These are phyloP conservation scores for Triplophysa yarkandensis DNA, from an alignment of 2,797 vertebrate species.

Conservation along the genomic window DNA sequence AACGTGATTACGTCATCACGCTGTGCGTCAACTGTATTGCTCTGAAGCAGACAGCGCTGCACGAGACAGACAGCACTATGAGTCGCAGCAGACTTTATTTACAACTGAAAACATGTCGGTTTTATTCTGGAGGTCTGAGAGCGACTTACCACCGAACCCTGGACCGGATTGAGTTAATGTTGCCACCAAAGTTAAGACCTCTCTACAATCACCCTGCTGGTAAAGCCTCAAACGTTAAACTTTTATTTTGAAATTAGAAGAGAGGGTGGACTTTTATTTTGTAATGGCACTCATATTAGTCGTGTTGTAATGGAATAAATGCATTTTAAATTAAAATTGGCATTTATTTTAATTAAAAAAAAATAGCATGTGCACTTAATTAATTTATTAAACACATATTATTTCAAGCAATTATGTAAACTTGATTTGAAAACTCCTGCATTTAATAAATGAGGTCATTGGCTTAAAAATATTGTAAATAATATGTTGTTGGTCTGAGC, in stretches of 20 bases:
- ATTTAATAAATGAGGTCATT: too few relatives aligned
- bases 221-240: conserved; percentile 62
- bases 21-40: too few relatives aligned
- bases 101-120: conserved; percentile 17
- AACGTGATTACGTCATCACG: too few relatives aligned
- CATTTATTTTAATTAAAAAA: neutral
- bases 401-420: too few relatives aligned
- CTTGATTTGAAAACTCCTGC: too few relatives aligned
- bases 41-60: neutral
- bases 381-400: neutral
- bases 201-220: conserved; percentile 86
- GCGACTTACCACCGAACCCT: conserved; percentile 79
- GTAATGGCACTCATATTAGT: too few relatives aligned
- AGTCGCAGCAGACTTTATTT: conserved; percentile 10
- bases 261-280: too few relatives aligned
- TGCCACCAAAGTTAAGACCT: conserved; percentile 79
- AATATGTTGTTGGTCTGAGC: too few relatives aligned
- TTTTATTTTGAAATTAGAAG: too few relatives aligned
- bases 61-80: neutral
- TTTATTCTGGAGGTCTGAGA: conserved; percentile 64
- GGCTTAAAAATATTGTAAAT: too few relatives aligned
- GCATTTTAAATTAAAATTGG: neutral
- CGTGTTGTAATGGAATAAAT: too few relatives aligned
- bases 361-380: neutral
- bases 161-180: conserved; percentile 77